These are phyloP conservation scores for Notocelia uddmanniana DNA, from an alignment of 2,888 invertebrate genomes.

Conservation along the genomic window DNA sequence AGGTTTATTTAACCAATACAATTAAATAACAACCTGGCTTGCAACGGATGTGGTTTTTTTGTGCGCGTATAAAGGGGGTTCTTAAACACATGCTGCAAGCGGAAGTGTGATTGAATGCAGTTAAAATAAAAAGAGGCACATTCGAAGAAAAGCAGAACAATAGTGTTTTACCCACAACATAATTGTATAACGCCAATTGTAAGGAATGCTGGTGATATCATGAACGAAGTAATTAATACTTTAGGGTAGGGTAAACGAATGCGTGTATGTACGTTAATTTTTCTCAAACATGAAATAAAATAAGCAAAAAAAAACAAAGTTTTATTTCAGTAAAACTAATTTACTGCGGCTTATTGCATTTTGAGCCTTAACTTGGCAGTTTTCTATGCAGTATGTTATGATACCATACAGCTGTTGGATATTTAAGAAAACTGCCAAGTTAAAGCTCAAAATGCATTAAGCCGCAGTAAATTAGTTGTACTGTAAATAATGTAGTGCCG, in stretches of 20 bases:
- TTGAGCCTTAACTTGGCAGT: too few relatives aligned
- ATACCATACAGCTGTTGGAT: too few relatives aligned
- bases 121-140: constrained; percentile 39
- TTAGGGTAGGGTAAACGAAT: constrained; percentile 22
- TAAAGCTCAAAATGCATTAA: too few relatives aligned
- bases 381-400: too few relatives aligned
- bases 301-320: background rate
- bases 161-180: constrained; percentile 43
- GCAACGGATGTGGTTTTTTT: constrained; percentile 44
- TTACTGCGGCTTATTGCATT: too few relatives aligned
- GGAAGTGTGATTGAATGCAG: constrained; percentile 41
- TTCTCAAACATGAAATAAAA: background rate
- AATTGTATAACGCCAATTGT: constrained; percentile 37
- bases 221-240: constrained; percentile 35
- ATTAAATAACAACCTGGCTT: constrained; percentile 32
- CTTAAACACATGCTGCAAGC: constrained; percentile 34
- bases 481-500: too few relatives aligned
- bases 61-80: constrained; percentile 27
- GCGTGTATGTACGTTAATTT: background rate
- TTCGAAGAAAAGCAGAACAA: constrained; percentile 43
- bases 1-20: constrained; percentile 31
- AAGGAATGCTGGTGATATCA: constrained; percentile 31
- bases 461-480: too few relatives aligned
- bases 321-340: too few relatives aligned
- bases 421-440: too few relatives aligned